A percentile compares a stretch with the other conserved stretches of the same genome.
These are phyloP conservation scores for Cephus sareptanus DNA, from an alignment of 2,888 invertebrate genomes.

Conservation along the genomic window DNA sequence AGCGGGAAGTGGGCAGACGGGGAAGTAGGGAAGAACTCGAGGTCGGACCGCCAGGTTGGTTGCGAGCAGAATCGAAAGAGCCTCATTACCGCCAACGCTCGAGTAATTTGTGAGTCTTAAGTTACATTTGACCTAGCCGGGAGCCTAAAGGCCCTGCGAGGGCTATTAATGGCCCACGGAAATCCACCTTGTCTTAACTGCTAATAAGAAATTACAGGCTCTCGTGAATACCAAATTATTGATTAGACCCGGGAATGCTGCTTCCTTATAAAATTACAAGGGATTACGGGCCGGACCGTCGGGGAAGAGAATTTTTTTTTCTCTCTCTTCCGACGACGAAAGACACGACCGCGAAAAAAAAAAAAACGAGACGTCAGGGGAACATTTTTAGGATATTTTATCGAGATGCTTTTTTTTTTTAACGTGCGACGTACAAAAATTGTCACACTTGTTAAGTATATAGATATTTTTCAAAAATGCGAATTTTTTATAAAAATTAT, in stretches of 20 bases:
- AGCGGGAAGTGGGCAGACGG: not conserved
- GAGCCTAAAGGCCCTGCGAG: constrained; percentile 16
- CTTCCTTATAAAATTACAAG: not conserved
- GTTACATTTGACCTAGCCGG: constrained; percentile 24
- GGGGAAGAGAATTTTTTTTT: not conserved
- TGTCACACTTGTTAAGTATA: no score
- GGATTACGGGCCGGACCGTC: not conserved
- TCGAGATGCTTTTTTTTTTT: not conserved
- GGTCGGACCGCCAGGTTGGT: constrained; percentile 13
- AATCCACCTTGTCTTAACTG: constrained; percentile 10
- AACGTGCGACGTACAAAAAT: not conserved
- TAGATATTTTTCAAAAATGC: not conserved
- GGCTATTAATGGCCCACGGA: constrained; percentile 25
- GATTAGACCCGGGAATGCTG: constrained; percentile 5
- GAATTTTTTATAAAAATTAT: not conserved
- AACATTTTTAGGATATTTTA: not conserved
- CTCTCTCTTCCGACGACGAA: not conserved
- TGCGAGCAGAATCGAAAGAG: constrained; percentile 37
- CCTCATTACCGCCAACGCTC: constrained; percentile 27
- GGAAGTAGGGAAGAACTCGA: constrained; percentile 12
- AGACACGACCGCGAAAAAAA: no score
- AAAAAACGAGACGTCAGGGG: not conserved
- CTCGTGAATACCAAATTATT: constrained; percentile 20
- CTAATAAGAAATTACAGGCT: constrained; percentile 21
- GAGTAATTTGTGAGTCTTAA: constrained; percentile 27